Conservation (phyloP, 1,140 invertebrate species). For the Drosophila nasuta region DNA sequence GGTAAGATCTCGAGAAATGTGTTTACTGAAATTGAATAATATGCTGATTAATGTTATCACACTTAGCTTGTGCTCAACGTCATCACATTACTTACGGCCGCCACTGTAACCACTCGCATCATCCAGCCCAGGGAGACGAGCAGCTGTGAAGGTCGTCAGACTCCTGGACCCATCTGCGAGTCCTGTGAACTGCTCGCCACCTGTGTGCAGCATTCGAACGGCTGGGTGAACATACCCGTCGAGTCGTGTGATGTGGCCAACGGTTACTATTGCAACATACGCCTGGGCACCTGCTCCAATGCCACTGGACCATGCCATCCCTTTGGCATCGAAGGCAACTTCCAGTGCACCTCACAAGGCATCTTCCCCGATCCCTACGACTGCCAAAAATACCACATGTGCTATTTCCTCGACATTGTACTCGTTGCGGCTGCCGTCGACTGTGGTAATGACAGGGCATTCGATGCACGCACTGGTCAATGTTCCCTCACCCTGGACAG, state of each 20-base stretch:
- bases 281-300: conserved; percentile 70
- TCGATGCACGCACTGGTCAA: conserved; percentile 72
- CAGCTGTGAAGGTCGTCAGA: conserved; percentile 69
- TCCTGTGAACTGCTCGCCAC: conserved; percentile 78
- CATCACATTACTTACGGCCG: conserved; percentile 22
- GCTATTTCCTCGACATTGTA: conserved; percentile 73
- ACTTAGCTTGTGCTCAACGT: conserved; percentile 50
- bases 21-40: neutral
- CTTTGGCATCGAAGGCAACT: conserved; percentile 77
- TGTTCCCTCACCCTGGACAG: conserved; percentile 70
- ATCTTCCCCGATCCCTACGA: conserved; percentile 85
- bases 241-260: conserved; percentile 77
- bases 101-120: conserved; percentile 52
- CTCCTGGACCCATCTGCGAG: conserved; percentile 78
- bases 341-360: conserved; percentile 81
- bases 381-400: conserved; percentile 85
- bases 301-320: conserved; percentile 81
- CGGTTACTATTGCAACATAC: conserved; percentile 80
- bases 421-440: conserved; percentile 73
- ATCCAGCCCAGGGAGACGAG: conserved; percentile 73
- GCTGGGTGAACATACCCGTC: conserved; percentile 81
- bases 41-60: neutral
- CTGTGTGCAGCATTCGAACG: conserved; percentile 76
- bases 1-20: conserved; percentile 28
- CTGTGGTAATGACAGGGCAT: conserved; percentile 77